Conservation (phyloP, 1,140 invertebrate species). For the Hyphantria cunea region DNA sequence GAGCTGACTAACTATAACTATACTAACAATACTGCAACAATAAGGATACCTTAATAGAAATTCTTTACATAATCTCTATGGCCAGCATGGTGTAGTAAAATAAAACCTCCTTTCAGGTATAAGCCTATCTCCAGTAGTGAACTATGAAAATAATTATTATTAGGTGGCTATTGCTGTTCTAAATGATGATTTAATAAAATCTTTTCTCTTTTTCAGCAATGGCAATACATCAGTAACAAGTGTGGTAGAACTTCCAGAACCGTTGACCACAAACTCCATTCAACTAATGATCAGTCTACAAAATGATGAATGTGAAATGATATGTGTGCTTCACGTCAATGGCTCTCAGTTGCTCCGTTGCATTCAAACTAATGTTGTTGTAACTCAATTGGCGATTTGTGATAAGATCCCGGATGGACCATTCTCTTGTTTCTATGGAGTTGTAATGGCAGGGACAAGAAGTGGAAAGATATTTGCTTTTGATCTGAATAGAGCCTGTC, state of each 20-base stretch:
- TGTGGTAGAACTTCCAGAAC: conserved; percentile 79
- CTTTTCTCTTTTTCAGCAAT: too few species aligned
- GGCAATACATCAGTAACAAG: conserved; percentile 38
- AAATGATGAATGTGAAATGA: conserved; percentile 76
- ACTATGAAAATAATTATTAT: too few species aligned
- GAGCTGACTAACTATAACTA: too few species aligned
- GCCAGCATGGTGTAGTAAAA: too few species aligned
- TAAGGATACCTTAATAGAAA: too few species aligned
- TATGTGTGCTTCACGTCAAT: conserved; percentile 82
- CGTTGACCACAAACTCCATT: conserved; percentile 66
- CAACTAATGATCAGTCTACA: conserved; percentile 81
- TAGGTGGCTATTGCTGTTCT: too few species aligned
- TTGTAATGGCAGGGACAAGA: conserved; percentile 85
- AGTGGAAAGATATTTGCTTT: conserved; percentile 84
- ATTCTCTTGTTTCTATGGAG: conserved; percentile 83
- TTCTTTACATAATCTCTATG: too few species aligned
- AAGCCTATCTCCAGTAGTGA: too few species aligned
- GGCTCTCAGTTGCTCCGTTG: conserved; percentile 79
- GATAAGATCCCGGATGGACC: conserved; percentile 68
- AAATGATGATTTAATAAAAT: too few species aligned
- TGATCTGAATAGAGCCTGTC: conserved; percentile 83
- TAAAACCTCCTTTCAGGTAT: too few species aligned
- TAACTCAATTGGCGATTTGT: conserved; percentile 68
- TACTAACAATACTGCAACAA: too few species aligned
- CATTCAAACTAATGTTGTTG: conserved; percentile 79